A percentile compares a stretch with the other conserved stretches of the same genome.
phyloP scores from a whole-genome alignment of 2,113 vertebrate genomes.

The Turnix velox region DNA sequence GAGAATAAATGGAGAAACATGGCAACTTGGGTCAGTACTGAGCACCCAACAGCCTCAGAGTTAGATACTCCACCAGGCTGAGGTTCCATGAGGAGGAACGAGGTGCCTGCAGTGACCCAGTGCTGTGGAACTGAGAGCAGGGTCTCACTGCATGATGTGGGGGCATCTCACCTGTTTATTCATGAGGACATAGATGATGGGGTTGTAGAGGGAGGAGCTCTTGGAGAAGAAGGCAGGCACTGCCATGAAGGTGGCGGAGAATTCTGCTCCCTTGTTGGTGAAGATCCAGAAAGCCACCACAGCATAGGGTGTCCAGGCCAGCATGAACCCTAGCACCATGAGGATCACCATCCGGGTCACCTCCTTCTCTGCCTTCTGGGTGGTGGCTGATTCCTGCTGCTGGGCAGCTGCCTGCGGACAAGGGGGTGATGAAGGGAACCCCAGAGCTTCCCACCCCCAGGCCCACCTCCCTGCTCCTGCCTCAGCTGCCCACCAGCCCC shows the following conservation, averaged over 20 bases:
- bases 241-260: slow-evolving; percentile 68
- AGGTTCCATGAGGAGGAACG: background rate
- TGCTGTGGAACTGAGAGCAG: background rate
- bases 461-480: rapidly evolving
- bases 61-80: background rate
- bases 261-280: slow-evolving; percentile 77
- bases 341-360: slow-evolving; percentile 80
- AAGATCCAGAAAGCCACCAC: slow-evolving; percentile 78
- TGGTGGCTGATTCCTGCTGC: slow-evolving; percentile 79
- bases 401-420: slow-evolving; percentile 71
- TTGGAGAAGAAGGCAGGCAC: slow-evolving; percentile 83
- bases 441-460: rapidly evolving
- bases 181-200: slow-evolving; percentile 62
- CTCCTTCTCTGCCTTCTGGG: slow-evolving; percentile 80
- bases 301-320: slow-evolving; percentile 78
- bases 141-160: background rate
- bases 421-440: background rate
- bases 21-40: background rate
- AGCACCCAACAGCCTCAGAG: background rate
- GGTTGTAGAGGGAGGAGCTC: slow-evolving; percentile 78
- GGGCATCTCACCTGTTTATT: slow-evolving; percentile 75
- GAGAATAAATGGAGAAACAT: background rate
- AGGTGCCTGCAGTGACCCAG: rapidly evolving
- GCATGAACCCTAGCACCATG: slow-evolving; percentile 77
- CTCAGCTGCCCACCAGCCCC: rapidly evolving